Evolutionary conservation across 2,113 vertebrate genomes (phyloP).

Genomic region (Pituophis catenifer): DNA sequence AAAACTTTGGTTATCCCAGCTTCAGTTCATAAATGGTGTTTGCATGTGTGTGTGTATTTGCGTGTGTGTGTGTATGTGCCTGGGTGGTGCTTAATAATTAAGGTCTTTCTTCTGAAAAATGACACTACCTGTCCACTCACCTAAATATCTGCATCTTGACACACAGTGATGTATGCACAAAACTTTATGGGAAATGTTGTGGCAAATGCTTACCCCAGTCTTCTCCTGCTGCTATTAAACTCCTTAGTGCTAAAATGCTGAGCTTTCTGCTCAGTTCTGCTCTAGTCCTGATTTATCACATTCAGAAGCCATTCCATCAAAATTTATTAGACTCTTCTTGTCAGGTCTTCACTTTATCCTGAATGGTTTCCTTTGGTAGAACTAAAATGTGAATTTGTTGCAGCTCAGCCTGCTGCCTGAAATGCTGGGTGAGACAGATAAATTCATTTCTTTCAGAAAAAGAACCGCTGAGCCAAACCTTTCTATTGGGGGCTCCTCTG

Average conservation of each 20-base stretch:
- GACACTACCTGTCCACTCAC: background rate
- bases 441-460: background rate
- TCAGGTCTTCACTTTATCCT: background rate
- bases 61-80: background rate
- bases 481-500: background rate
- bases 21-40: background rate
- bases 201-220: background rate
- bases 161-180: background rate
- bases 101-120: background rate
- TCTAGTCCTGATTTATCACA: background rate
- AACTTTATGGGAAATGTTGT: background rate
- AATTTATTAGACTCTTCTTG: background rate
- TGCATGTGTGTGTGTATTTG: background rate
- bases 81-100: background rate
- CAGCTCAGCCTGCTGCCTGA: background rate
- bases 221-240: background rate
- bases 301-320: background rate
- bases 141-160: background rate
- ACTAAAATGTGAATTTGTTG: background rate
- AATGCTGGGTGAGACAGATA: background rate
- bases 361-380: background rate
- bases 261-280: background rate
- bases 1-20: background rate
- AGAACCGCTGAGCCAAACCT: background rate
- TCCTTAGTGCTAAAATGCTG: background rate